Evolutionary conservation across 2,113 vertebrate genomes (phyloP).

Genomic region (Lasiurus borealis): DNA sequence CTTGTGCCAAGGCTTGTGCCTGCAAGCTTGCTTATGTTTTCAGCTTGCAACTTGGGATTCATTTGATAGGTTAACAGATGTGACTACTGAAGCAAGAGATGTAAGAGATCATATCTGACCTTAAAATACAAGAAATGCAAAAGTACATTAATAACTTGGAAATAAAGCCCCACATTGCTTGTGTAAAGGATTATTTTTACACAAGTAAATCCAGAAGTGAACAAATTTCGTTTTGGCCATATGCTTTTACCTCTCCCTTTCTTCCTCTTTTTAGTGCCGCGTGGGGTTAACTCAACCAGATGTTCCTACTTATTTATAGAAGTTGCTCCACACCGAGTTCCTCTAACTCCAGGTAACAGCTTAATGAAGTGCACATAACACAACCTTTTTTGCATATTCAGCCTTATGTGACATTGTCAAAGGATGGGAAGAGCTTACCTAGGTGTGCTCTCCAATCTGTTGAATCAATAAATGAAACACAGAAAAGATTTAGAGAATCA

Average conservation of each 20-base stretch:
- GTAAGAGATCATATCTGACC: too few relatives aligned
- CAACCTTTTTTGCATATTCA: background rate
- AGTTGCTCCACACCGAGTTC: background rate
- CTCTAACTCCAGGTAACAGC: background rate
- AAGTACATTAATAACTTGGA: background rate
- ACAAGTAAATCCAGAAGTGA: background rate
- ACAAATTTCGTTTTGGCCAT: background rate
- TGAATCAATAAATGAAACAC: background rate
- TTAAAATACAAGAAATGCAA: background rate
- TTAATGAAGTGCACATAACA: background rate
- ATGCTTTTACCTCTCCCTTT: background rate
- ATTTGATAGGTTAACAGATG: background rate
- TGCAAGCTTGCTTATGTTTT: background rate
- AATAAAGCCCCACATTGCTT: background rate
- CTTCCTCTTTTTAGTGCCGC: conserved; percentile 1
- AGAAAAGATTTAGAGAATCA: background rate
- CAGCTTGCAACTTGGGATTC: background rate
- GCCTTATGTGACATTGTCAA: background rate
- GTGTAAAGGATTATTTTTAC: background rate
- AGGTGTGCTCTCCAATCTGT: background rate
- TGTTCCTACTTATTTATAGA: background rate
- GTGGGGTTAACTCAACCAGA: background rate
- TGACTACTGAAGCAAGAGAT: background rate
- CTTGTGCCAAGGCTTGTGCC: background rate
- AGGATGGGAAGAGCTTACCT: background rate